Evolutionary conservation across 2,888 invertebrate species (phyloP).

Genomic region (Sesia apiformis): DNA sequence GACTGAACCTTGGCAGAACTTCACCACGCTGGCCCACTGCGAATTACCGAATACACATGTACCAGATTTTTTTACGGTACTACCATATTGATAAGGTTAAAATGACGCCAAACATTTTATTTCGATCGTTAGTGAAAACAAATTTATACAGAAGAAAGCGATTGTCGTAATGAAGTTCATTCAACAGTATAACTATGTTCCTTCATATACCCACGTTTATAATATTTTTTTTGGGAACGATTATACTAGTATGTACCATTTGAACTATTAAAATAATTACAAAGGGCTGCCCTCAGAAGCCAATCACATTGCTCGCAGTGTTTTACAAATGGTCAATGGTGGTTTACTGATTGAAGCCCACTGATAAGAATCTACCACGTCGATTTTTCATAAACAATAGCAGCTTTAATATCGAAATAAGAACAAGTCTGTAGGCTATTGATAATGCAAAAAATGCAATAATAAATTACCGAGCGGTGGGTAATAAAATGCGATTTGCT

Average conservation of each 20-base stretch:
- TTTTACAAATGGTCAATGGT: background rate
- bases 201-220: background rate
- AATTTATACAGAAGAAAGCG: no score
- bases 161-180: background rate
- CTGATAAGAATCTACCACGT: conserved; percentile 54
- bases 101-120: no score
- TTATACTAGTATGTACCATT: background rate
- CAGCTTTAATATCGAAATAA: conserved; percentile 68
- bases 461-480: conserved; percentile 68
- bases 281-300: background rate
- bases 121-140: no score
- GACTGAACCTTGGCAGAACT: no score
- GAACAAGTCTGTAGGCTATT: conserved; percentile 62
- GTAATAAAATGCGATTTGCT: conserved; percentile 72
- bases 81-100: no score
- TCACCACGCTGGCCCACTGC: no score
- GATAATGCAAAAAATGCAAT: conserved; percentile 73
- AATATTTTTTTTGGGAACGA: background rate
- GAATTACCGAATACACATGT: no score
- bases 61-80: no score
- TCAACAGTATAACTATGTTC: background rate
- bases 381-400: conserved; percentile 73
- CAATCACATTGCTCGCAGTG: background rate
- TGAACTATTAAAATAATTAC: background rate
- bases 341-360: conserved; percentile 31